Evolutionary conservation across 2,888 invertebrate genomes (phyloP).

Genomic region (Hyalella azteca): DNA sequence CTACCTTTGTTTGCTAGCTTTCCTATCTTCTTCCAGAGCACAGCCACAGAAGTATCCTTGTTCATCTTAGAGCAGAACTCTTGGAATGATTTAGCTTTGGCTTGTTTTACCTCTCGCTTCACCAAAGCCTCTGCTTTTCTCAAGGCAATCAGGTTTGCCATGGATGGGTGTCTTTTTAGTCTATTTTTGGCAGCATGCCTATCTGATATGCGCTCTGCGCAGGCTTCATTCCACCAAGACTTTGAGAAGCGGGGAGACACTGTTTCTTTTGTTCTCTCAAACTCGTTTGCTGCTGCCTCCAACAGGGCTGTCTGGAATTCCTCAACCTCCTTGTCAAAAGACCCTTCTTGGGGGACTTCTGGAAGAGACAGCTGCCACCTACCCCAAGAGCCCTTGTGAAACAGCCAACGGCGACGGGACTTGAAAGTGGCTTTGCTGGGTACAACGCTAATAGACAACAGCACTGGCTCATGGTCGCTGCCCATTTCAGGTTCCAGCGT

Average conservation of each 20-base stretch:
- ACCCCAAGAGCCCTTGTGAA: not conserved
- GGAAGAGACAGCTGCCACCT: not conserved
- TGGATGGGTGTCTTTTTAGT: not conserved
- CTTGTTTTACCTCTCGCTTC: not conserved
- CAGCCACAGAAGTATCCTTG: not conserved
- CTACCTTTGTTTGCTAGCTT: not conserved
- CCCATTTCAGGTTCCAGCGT: not conserved
- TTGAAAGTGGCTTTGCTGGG: not conserved
- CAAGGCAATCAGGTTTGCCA: not conserved
- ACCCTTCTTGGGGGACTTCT: not conserved
- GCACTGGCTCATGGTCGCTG: not conserved
- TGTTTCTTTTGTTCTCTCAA: not conserved
- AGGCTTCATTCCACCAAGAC: not conserved
- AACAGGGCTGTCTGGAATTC: not conserved
- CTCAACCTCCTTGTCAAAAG: not conserved
- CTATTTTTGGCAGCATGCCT: not conserved
- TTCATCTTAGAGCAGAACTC: not conserved
- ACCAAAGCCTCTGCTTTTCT: not conserved
- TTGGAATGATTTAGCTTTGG: not conserved
- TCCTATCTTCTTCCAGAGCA: not conserved
- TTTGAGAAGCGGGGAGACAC: not conserved
- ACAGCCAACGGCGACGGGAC: not conserved
- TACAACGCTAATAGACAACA: not conserved
- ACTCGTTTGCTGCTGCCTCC: not conserved
- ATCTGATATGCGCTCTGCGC: not conserved